Base-by-base conservation (phyloP, 2,888 invertebrate genomes). In the Eupeodes luniger region DNA sequence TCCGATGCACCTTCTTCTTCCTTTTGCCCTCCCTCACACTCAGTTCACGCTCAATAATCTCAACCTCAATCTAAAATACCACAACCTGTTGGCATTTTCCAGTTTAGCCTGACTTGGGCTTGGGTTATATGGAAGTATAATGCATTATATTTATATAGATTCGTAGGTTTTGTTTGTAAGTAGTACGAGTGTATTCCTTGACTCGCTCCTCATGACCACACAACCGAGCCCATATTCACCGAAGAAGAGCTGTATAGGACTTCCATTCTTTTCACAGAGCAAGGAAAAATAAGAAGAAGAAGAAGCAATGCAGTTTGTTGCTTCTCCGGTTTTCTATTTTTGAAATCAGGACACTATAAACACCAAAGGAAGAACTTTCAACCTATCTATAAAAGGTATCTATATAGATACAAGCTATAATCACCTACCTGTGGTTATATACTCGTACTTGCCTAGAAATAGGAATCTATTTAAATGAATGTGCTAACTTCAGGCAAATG, bases 31-130 rank as follows among this genome's bases (percentile, higher is more conserved):
- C 57, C 69, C 55, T 64, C 62, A 57, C 81, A 78, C 62, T 62
- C 7, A 49, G 66, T 47, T 47, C 47, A 27, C 66, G 47, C 66
- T 66, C 44, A 27, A 59, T 72, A 78, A 80, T 72, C 61, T 64
- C 36, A 81, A 81, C 61, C 72, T 74, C 27, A 81, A 78, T 70
- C 47, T 80, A 59, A 88, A 88, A 88, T 85, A 88, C 80, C 88
- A 85, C 88, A 88, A 88, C 88, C 88, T 88, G 88, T 88, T 88
- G 88, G 88, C 88, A 88, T 88, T 88, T 88, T 55, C 80, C 74
- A 72, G 75, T 72, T 62, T 59, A 40, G 67, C 49, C 44, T 79
- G 64, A 19, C 49, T 66, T 51, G 51, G 44, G 53, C 55, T 55
- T 49, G 49, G 40, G 53, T 34, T 62, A 19, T 36, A 62, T 59